Evolutionary conservation across 1,140 invertebrate genomes (phyloP), one percentile per base, ranked within the genome.

Genomic region (Ylistrum balloti): DNA sequence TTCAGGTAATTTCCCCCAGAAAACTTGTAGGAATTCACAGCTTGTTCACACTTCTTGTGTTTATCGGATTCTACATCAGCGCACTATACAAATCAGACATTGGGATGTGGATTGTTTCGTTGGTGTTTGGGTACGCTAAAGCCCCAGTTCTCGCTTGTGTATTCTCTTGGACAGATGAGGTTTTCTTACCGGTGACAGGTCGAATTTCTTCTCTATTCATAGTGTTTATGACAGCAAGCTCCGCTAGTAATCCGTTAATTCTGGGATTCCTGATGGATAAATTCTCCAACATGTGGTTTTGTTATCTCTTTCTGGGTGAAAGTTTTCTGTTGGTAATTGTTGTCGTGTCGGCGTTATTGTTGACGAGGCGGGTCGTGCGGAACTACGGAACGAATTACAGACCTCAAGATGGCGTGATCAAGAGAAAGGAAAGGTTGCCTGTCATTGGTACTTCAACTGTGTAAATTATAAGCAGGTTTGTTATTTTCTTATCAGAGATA

Each of bases 241-340:
- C 87, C 5, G 92, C 92, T 86, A 32, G 88, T 0, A 93, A 92
- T 35, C 93, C 94, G 0, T n/a, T 93, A 9, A 28, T 92, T 34
- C 48, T 94, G 11, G 93, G 93, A 20, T 88, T 86, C 28, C 86
- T 94, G n/a, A 93, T 94, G 91, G 88, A 94, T 15, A 85, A 93
- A 0, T 85, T 90, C 38, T 89, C 88, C n/a, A 91, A 91, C 32
- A 93, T 93, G 91, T 94, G 94, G 93, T 94, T 91, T 74, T 41
- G 85, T 0, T 94, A 94, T 89, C 85, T 93, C 20, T 88, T 93
- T 17, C 32, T 91, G 15, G 88, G 34, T 3, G 56, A 89, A 20
- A 86, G 88, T 20, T 28, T 92, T 28, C n/a, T 74, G 56, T 74
- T 74, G 13, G 56, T 74, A 5, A 1, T 74, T 11, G 56, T 74